Conservation (phyloP, 2,113 vertebrate genomes). For the Gymnogyps californianus region DNA sequence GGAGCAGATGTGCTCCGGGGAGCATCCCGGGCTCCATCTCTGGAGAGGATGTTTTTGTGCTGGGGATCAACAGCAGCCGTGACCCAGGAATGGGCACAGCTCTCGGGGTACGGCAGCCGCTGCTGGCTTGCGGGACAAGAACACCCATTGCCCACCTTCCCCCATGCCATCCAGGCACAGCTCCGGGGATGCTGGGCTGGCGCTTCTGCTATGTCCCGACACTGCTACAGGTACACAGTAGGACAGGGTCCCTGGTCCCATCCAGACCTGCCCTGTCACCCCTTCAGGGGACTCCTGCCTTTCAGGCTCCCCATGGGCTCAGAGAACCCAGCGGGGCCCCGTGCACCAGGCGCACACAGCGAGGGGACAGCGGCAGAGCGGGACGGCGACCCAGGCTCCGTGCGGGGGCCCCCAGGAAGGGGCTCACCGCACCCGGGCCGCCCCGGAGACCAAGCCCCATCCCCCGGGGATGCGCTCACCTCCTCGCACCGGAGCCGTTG, state of each 20-base stretch:
- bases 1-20: background rate
- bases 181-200: background rate
- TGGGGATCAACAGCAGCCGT: rapidly evolving
- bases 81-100: background rate
- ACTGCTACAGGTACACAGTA: rapidly evolving
- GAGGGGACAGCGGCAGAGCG: background rate
- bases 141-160: no score
- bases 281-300: no score
- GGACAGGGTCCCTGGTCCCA: background rate
- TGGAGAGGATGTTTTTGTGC: rapidly evolving
- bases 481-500: background rate
- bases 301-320: background rate
- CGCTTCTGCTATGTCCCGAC: background rate
- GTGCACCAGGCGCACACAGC: background rate
- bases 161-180: background rate
- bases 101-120: rapidly evolving
- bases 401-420: background rate
- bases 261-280: background rate
- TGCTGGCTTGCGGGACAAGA: background rate
- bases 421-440: background rate
- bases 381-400: background rate
- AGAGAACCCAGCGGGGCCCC: background rate
- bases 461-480: background rate
- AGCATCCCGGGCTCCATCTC: rapidly evolving
- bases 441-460: rapidly evolving